These are phyloP conservation scores for Pangasianodon hypophthalmus DNA, from an alignment of 2,113 vertebrate genomes.

Conservation along the genomic window DNA sequence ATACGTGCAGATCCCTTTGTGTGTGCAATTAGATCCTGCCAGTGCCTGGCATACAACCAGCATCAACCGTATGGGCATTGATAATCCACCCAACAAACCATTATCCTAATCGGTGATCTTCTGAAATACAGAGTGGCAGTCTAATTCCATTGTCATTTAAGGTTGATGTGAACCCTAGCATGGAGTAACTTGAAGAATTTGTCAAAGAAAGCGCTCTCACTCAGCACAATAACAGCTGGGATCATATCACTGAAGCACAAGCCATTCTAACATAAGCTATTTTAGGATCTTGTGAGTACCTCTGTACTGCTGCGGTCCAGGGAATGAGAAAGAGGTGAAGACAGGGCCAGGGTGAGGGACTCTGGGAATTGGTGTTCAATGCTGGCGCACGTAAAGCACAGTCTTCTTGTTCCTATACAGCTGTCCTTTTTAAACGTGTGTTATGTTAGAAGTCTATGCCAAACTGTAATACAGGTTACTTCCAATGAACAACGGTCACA, in stretches of 20 bases:
- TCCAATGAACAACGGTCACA: conserved; percentile 25
- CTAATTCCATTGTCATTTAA: conserved; percentile 9
- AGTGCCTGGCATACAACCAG: conserved; percentile 8
- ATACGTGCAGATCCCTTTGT: background rate
- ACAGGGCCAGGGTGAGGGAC: conserved; percentile 31
- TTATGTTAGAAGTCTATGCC: conserved; percentile 34
- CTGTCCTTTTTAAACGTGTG: conserved; percentile 26
- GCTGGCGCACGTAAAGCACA: conserved; percentile 36
- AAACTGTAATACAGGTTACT: conserved; percentile 44
- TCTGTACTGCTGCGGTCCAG: conserved; percentile 36
- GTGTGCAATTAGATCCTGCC: background rate
- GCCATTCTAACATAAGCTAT: conserved; percentile 57
- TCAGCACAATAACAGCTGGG: conserved; percentile 58
- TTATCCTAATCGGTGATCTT: background rate
- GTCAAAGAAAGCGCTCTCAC: conserved; percentile 54
- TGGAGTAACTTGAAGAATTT: conserved; percentile 34
- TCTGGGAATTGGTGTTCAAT: conserved; percentile 46
- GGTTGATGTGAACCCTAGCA: background rate
- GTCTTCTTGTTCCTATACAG: conserved; percentile 40
- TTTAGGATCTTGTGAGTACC: conserved; percentile 48
- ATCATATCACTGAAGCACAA: conserved; percentile 47
- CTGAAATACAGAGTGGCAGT: conserved; percentile 15
- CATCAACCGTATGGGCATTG: background rate
- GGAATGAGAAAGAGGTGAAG: conserved; percentile 40
- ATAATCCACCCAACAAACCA: conserved; percentile 13